phyloP scores from a whole-genome alignment of 2,888 invertebrate species.

The Minunthozetes semirufus region DNA sequence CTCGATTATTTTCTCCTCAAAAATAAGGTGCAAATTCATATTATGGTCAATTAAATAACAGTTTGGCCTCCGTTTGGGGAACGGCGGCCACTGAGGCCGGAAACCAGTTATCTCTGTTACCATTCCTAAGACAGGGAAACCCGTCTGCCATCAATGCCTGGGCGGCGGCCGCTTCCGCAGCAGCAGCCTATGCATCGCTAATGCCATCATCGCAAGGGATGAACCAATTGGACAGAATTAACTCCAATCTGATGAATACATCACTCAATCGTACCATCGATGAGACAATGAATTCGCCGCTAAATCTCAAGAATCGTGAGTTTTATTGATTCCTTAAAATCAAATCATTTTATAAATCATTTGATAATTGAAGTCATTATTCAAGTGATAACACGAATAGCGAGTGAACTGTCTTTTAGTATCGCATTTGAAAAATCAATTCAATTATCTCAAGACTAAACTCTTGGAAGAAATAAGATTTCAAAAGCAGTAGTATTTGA shows the following conservation, averaged over 20 bases:
- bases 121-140: slow-evolving; percentile 12
- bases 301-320: slow-evolving; percentile 20
- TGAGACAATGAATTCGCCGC: background rate
- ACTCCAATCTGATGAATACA: background rate
- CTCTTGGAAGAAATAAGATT: background rate
- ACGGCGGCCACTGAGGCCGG: background rate
- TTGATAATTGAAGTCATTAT: too few species aligned
- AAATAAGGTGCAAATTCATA: slow-evolving; percentile 12
- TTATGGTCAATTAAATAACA: background rate
- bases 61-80: slow-evolving; percentile 1
- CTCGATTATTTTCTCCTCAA: too few species aligned
- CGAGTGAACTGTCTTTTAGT: too few species aligned
- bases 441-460: too few species aligned
- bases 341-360: background rate
- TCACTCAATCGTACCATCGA: background rate
- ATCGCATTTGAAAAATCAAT: too few species aligned
- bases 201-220: slow-evolving; percentile 3
- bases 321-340: background rate
- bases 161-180: slow-evolving; percentile 26
- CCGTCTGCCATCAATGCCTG: slow-evolving; percentile 29
- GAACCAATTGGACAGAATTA: slow-evolving; percentile 3
- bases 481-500: background rate
- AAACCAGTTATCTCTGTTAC: background rate
- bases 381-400: too few species aligned
- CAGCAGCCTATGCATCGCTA: slow-evolving; percentile 31